phyloP scores from a whole-genome alignment of 1,140 invertebrate genomes.

The Drosophila santomea region DNA sequence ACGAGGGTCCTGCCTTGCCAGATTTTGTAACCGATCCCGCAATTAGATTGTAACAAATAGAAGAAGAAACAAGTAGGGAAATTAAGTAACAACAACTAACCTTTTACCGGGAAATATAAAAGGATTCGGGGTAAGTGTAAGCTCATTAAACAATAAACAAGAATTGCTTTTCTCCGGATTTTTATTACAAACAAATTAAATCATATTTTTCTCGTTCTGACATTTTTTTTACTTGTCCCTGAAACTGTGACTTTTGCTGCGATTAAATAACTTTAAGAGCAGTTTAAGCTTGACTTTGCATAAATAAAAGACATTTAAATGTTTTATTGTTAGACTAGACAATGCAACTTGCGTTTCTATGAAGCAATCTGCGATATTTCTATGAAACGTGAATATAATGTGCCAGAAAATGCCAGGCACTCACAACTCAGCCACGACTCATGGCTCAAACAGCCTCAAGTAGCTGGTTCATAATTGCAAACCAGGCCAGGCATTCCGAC shows the following conservation, averaged over 20 bases:
- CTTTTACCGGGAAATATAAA: neutral
- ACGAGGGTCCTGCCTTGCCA: constrained; percentile 27
- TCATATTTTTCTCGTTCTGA: neutral
- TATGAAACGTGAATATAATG: constrained; percentile 22
- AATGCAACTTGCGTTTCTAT: constrained; percentile 24
- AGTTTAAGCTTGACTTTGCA: constrained; percentile 20
- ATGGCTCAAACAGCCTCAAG: constrained; percentile 8
- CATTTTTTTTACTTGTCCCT: constrained; percentile 22
- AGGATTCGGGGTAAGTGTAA: too few species aligned
- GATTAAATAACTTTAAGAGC: constrained; percentile 34
- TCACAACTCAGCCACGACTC: constrained; percentile 21
- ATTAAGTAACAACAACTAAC: neutral
- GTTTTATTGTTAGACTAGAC: constrained; percentile 21
- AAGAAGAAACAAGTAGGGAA: neutral
- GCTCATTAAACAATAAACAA: neutral
- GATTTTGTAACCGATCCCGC: constrained; percentile 34
- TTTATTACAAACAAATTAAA: neutral
- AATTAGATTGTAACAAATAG: constrained; percentile 20
- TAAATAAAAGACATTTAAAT: constrained; percentile 24
- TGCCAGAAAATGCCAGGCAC: constrained; percentile 23
- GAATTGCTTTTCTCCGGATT: neutral
- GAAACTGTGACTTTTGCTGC: constrained; percentile 13
- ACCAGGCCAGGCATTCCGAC: constrained; percentile 4
- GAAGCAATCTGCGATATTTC: constrained; percentile 29
- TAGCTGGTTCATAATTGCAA: constrained; percentile 24